Base-by-base conservation (phyloP, 2,797 vertebrate genomes). In the Picus viridis region DNA sequence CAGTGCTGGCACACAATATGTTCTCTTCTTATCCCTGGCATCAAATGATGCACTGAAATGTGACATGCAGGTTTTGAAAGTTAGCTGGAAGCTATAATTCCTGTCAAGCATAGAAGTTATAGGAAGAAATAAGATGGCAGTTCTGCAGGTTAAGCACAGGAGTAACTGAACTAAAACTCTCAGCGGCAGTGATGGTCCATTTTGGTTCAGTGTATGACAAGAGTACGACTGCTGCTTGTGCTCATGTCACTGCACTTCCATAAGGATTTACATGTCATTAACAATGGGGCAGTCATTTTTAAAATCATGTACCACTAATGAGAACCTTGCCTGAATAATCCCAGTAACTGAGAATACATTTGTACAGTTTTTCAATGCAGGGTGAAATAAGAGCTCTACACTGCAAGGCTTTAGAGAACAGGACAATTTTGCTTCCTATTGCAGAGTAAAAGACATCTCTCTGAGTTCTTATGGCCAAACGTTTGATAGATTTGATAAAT, bases 41-140 rank as follows among this genome's bases (percentile, higher is more conserved):
- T 70, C 67, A 75, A 76, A 89, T 87, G 86, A 92, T 94, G 63
- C 94, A 63, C 76, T 89, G 90, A 95, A 95, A 92, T 78, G 59
- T 83, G 86, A 86, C 90, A 72, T 63, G 56, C 32, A 90, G 82
- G 34, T 59, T 92, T 79, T 92, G 79, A 81, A 92, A 81, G 59
- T 86, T 92, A 92, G 76, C 93, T 94, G 70, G 84, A 75, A 94
- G 93, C 86, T 80, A 87, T 74, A 30, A 89, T 67, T 93, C 63
- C 58, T 29, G 73, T 90, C 79, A 94, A 88, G 47, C 63, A 77
- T 34, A 74, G 76, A 81, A 43, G 43, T 78, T 89, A 85, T 39
- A 59, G 56, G 75, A 83, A 72, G 86, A 93, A 94, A 83, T 15
- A 82, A 75, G 70, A 88, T 78, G 69, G 70, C 90, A 86, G 53